Evolutionary conservation across 2,888 invertebrate genomes (phyloP), one percentile per base, ranked within the genome.

Genomic region (Epicampocera succincta): DNA sequence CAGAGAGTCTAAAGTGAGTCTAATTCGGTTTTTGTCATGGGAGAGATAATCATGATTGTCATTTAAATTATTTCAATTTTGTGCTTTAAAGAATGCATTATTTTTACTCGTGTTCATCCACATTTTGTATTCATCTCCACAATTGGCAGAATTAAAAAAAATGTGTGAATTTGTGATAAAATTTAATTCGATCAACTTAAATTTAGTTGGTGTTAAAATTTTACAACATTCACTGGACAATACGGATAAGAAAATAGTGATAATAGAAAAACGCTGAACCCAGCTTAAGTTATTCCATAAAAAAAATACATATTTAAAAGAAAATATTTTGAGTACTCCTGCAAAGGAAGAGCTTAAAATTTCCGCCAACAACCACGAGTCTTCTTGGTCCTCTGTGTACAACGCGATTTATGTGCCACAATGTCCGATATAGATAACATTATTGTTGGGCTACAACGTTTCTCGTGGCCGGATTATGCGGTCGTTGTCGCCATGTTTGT

Each of bases 401-500:
- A 13, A 1, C 21, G 46, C 40, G 5, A 29, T 72, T 19, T 52
- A n/a, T n/a, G 72, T 63, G 40, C 11, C 80, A 84, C 68, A 56
- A 91, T 91, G 91, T 85, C 89, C 56, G 89, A 87, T 72, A 88
- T 91, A 66, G 90, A 90, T 56, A 86, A 89, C 77, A 88, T 91
- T 63, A 85, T 90, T n/a, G 83, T 83, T 40, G 87, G 88, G 25
- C 84, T 91, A 76, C 91, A 91, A 83, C 86, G 89, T 13, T 91
- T 91, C 73, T 85, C 89, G 17, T 89, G 89, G 89, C 89, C 87
- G 15, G 91, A 91, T 75, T 91, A 91, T 87, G 85, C 88, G 4
- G 88, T 90, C 19, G 91, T 91, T 79, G 86, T 93, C 13, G 85
- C 93, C 0, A 96, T 96, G 96, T 91, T 97, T 77, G 87, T 93